phyloP scores from a whole-genome alignment of 1,140 invertebrate genomes.

The Scaptodrosophila lebanonensis region DNA sequence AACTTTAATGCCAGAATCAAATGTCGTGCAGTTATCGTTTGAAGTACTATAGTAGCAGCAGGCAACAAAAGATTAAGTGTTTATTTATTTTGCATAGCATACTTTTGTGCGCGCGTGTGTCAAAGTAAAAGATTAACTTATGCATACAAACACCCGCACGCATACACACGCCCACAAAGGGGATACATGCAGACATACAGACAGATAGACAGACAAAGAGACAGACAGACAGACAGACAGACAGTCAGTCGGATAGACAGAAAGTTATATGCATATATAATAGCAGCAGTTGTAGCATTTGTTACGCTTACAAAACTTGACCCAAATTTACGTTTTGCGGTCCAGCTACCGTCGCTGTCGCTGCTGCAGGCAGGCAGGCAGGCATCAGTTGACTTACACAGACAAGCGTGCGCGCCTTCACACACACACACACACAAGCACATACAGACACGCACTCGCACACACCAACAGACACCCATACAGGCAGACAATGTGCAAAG shows the following conservation, averaged over 20 bases:
- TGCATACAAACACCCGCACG: slow-evolving; percentile 11
- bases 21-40: background rate
- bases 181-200: slow-evolving; percentile 6
- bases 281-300: slow-evolving; percentile 20
- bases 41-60: background rate
- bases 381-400: background rate
- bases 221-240: too few relatives aligned
- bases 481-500: slow-evolving; percentile 61
- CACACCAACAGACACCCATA: background rate
- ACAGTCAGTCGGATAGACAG: too few relatives aligned
- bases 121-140: slow-evolving; percentile 41
- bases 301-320: slow-evolving; percentile 64
- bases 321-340: slow-evolving; percentile 67
- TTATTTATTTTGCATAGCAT: slow-evolving; percentile 38
- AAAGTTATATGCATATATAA: too few relatives aligned
- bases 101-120: slow-evolving; percentile 52
- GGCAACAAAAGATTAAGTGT: slow-evolving; percentile 41
- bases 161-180: slow-evolving; percentile 2
- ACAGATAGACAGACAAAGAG: too few relatives aligned
- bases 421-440: background rate
- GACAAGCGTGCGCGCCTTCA: slow-evolving; percentile 3
- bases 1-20: slow-evolving; percentile 26
- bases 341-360: slow-evolving; percentile 49
- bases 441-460: background rate
- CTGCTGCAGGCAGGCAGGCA: background rate